Evolutionary conservation across 2,113 vertebrate species (phyloP), one percentile per base, ranked within the genome.

Genomic region (Hydrolagus affinis): DNA sequence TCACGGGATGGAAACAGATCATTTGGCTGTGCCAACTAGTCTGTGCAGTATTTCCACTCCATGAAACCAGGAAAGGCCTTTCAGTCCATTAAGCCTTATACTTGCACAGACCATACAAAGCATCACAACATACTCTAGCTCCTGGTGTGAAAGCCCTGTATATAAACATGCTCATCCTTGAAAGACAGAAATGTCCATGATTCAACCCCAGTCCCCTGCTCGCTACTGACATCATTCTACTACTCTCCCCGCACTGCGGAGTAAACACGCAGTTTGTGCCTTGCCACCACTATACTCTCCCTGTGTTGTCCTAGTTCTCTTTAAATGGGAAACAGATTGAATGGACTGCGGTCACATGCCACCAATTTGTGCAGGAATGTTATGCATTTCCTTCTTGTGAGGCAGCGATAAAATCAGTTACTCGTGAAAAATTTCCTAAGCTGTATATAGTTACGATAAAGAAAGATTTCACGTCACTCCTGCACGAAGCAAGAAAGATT

Each of bases 261-360:
- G 57, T 25, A 78, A 78, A 62, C 59, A 25, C 11, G 7, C 17
- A 4, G 12, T 15, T 25, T 15, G 76, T 60, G 75, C 11, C 21
- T 11, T 25, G 21, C 44, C 75, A 77, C 4, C 56, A 12, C 59
- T 25, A 0, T 1, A 0, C 25, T 77, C 14, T 78, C n/a, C 12
- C 28, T 62, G 8, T 78, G 12, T 78, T 73, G 25, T 30, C 30
- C 11, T 78, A 25, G 44, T 14, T 23, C 76, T 19, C 44, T 56
- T 57, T 62, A 62, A 78, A 78, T 25, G 76, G 59, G 57, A 62
- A 78, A 62, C 57, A 78, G 57, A 23, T 59, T 73, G 71, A 23
- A 11, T 15, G 14, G 71, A 30, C 25, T 73, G 71, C 1, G 10
- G 25, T 4, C 4, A 15, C 28, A 32, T 30, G 25, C 76, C 57